phyloP scores from a whole-genome alignment of 2,888 invertebrate species.

The Pterostichus madidus region DNA sequence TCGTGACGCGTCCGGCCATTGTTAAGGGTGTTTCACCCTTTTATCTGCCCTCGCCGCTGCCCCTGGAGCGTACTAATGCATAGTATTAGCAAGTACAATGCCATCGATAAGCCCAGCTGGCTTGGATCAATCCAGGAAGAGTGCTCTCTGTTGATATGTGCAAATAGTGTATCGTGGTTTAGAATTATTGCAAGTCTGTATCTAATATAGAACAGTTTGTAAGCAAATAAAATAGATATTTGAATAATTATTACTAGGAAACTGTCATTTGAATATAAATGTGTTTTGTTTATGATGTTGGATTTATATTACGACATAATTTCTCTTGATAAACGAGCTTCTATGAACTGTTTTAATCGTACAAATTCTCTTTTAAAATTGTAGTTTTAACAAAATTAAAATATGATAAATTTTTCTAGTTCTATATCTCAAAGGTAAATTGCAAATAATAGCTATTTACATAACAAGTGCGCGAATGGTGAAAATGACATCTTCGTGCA shows the following conservation, averaged over 20 bases:
- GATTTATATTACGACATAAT: slow-evolving; percentile 3
- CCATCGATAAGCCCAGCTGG: slow-evolving; percentile 35
- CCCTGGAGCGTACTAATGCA: slow-evolving; percentile 29
- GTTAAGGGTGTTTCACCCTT: slow-evolving; percentile 25
- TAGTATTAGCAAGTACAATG: slow-evolving; percentile 47
- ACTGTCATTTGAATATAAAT: slow-evolving; percentile 48
- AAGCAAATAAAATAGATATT: slow-evolving; percentile 13
- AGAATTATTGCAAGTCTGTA: neutral
- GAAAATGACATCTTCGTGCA: too few species aligned
- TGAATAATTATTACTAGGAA: slow-evolving; percentile 34
- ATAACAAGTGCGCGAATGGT: too few species aligned
- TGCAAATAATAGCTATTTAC: too few species aligned
- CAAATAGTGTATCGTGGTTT: neutral
- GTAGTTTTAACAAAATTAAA: too few species aligned
- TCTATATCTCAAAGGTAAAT: too few species aligned
- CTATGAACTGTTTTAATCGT: neutral
- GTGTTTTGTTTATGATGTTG: slow-evolving; percentile 26
- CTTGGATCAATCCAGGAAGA: slow-evolving; percentile 36
- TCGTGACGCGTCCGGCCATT: slow-evolving; percentile 34
- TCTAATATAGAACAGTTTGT: neutral
- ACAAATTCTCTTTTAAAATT: neutral
- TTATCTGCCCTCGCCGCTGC: neutral
- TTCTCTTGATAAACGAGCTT: neutral
- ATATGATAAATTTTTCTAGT: too few species aligned
- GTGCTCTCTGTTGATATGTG: slow-evolving; percentile 29